Percentiles rank a stretch among this genome's conserved stretches.
Evolutionary conservation across 2,113 vertebrate species (phyloP).

Genomic region (Zosterops pallidus): DNA sequence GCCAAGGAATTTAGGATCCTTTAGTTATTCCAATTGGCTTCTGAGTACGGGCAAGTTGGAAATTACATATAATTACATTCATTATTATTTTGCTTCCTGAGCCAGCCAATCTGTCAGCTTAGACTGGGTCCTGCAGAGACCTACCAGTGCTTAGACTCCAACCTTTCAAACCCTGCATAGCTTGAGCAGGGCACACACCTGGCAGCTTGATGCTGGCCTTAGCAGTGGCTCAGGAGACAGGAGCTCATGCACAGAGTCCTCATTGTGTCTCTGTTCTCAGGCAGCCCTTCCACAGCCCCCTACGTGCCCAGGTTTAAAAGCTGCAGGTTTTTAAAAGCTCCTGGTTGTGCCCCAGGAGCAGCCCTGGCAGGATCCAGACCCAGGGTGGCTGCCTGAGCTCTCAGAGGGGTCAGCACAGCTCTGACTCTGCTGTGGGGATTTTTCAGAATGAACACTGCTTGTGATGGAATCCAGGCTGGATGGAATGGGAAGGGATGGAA

Average conservation of each 20-base stretch:
- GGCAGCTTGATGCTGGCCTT: not conserved
- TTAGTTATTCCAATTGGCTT: not conserved
- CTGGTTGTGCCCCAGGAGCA: not conserved
- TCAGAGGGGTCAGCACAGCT: not conserved
- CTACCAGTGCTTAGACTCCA: not conserved
- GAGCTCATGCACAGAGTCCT: not conserved
- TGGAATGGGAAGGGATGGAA: not conserved
- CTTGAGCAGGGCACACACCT: fast-evolving
- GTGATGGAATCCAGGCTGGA: not conserved
- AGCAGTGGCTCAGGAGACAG: not conserved
- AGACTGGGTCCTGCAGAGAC: not conserved
- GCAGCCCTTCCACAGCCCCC: not conserved
- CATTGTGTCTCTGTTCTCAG: not conserved
- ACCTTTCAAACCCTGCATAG: not conserved
- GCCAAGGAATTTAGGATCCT: not conserved
- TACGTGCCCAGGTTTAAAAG: not conserved
- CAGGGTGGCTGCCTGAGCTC: not conserved
- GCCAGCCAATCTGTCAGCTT: not conserved
- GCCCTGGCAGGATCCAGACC: not conserved
- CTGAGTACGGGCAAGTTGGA: not conserved
- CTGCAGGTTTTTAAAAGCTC: not conserved
- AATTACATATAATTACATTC: not conserved
- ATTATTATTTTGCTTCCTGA: constrained; percentile 15
- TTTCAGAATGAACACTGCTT: not conserved
- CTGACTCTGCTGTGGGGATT: not conserved